Percentiles rank a stretch among this genome's conserved stretches.
Conservation (phyloP, 2,888 invertebrate genomes). For the Sphecodes monilicornis region DNA sequence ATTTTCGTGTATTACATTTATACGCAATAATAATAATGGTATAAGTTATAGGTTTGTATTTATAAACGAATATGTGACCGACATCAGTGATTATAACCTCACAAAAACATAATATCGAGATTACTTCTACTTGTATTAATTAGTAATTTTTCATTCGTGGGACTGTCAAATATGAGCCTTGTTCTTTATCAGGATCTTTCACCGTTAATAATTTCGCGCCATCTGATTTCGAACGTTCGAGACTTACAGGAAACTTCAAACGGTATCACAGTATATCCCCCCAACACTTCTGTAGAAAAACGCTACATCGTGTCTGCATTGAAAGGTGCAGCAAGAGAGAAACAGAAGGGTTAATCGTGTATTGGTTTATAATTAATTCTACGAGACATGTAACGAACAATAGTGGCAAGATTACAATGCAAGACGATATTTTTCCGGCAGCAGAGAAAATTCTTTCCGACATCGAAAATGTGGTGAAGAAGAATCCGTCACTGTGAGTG, state of each 20-base stretch:
- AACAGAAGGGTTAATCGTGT: slow-evolving; percentile 64
- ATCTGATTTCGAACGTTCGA: slow-evolving; percentile 48
- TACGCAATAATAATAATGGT: neutral
- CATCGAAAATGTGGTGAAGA: slow-evolving; percentile 90
- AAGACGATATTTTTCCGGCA: slow-evolving; percentile 89
- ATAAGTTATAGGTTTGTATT: slow-evolving; percentile 4
- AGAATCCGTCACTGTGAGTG: slow-evolving; percentile 92
- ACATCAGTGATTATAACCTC: neutral
- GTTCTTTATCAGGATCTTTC: neutral
- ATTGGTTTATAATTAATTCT: slow-evolving; percentile 65
- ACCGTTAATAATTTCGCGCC: slow-evolving; percentile 50
- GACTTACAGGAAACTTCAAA: slow-evolving; percentile 66
- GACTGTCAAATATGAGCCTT: neutral
- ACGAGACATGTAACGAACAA: slow-evolving; percentile 72
- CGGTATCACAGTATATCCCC: slow-evolving; percentile 52
- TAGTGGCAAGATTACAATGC: slow-evolving; percentile 81
- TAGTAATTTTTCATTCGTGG: slow-evolving; percentile 7
- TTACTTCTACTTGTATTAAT: neutral
- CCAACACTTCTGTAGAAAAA: slow-evolving; percentile 67
- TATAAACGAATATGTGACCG: neutral
- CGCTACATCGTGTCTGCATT: slow-evolving; percentile 71
- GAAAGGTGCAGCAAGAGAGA: slow-evolving; percentile 68
- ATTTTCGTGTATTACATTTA: neutral
- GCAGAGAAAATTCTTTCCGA: slow-evolving; percentile 93
- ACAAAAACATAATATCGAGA: neutral